Percentiles rank a stretch among this genome's conserved stretches.
Conservation (phyloP, 2,797 vertebrate species). For the Microhierax caerulescens region DNA sequence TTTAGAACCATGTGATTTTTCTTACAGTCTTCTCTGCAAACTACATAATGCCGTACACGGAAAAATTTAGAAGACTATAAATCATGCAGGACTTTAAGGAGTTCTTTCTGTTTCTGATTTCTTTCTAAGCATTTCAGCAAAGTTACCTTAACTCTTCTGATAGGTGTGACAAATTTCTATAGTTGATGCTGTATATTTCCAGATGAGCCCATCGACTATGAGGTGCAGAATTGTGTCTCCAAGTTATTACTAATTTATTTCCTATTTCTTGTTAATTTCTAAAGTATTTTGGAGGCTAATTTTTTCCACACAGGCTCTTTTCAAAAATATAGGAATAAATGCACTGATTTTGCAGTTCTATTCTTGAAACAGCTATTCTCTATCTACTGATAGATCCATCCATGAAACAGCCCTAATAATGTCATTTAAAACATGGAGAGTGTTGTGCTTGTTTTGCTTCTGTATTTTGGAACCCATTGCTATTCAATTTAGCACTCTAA, state of each 20-base stretch:
- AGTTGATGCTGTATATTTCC: neutral
- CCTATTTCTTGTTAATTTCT: neutral
- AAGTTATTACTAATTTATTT: conserved; percentile 1
- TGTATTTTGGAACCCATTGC: conserved; percentile 54
- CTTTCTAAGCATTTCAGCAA: neutral
- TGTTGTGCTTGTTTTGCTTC: conserved; percentile 32
- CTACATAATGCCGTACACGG: neutral
- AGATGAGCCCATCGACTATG: neutral
- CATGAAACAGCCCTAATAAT: neutral
- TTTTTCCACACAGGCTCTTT: neutral
- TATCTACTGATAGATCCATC: neutral
- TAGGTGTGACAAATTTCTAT: conserved; percentile 19
- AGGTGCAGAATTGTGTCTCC: neutral
- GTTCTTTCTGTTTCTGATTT: neutral
- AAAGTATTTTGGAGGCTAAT: neutral
- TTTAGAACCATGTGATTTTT: conserved; percentile 54
- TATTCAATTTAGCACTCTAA: conserved; percentile 70
- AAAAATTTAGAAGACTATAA: conserved; percentile 34
- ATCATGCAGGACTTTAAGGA: conserved; percentile 41
- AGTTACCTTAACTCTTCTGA: conserved; percentile 15
- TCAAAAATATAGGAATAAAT: neutral
- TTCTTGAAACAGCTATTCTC: conserved; percentile 11
- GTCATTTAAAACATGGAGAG: conserved; percentile 41
- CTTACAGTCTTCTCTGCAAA: neutral
- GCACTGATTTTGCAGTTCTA: neutral